A percentile compares a stretch with the other conserved stretches of the same genome.
phyloP scores from a whole-genome alignment of 2,888 invertebrate genomes.

The Belgica antarctica region DNA sequence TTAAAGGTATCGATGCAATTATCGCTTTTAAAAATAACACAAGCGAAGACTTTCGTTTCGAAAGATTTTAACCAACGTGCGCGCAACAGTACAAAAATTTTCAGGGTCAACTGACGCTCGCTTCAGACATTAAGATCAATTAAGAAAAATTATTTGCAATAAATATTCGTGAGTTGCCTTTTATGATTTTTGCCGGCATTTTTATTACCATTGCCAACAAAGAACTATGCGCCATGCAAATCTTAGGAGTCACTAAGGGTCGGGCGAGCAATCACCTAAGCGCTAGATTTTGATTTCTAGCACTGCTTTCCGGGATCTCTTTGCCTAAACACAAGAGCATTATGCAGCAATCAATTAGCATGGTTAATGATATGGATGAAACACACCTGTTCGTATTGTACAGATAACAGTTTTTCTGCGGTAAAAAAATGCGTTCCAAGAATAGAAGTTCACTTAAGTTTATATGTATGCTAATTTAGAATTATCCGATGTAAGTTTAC shows the following conservation, averaged over 20 bases:
- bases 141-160: slow-evolving; percentile 43
- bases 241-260: slow-evolving; percentile 9
- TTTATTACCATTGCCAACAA: slow-evolving; percentile 5
- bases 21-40: slow-evolving; percentile 12
- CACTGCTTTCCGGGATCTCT: background rate
- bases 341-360: slow-evolving; percentile 38
- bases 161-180: slow-evolving; percentile 15
- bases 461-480: slow-evolving; percentile 34
- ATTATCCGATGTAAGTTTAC: slow-evolving; percentile 34
- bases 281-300: background rate
- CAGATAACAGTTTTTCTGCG: background rate
- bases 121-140: slow-evolving; percentile 27
- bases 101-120: slow-evolving; percentile 39
- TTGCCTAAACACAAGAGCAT: background rate
- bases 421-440: slow-evolving; percentile 29
- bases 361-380: slow-evolving; percentile 27
- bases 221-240: slow-evolving; percentile 1
- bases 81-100: too few relatives aligned
- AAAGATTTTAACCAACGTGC: slow-evolving; percentile 7
- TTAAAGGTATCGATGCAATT: background rate
- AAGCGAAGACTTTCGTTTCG: background rate
- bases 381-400: background rate
- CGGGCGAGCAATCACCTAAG: background rate
- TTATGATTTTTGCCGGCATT: slow-evolving; percentile 21
- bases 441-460: slow-evolving; percentile 20